phyloP scores from a whole-genome alignment of 2,888 invertebrate genomes.

The Drosophila kuntzei region DNA sequence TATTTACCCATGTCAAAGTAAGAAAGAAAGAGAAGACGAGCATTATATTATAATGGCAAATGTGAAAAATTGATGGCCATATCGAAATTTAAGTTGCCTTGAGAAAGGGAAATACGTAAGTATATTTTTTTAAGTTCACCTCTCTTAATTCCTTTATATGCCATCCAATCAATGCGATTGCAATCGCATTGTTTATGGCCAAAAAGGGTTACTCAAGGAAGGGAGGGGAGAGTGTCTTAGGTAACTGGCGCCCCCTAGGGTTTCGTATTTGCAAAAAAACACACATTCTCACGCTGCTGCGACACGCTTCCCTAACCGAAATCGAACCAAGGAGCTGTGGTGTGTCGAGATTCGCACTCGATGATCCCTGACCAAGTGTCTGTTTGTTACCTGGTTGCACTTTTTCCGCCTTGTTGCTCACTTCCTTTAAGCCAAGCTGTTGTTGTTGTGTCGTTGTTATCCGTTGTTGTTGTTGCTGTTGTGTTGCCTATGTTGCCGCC shows the following conservation, averaged over 20 bases:
- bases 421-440: constrained; percentile 49
- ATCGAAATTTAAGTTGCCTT: constrained; percentile 7
- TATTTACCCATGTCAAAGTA: constrained; percentile 60
- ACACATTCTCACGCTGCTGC: constrained; percentile 67
- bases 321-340: constrained; percentile 39
- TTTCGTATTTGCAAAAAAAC: constrained; percentile 25
- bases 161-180: constrained; percentile 64
- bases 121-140: background rate
- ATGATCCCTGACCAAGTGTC: constrained; percentile 12
- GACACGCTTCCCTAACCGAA: constrained; percentile 56
- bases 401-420: constrained; percentile 37
- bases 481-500: constrained; percentile 47
- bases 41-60: constrained; percentile 27
- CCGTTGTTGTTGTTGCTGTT: constrained; percentile 28
- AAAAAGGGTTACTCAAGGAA: constrained; percentile 31
- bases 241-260: constrained; percentile 36
- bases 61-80: constrained; percentile 49
- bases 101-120: background rate
- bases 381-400: constrained; percentile 30
- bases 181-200: constrained; percentile 74
- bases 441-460: constrained; percentile 28
- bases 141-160: constrained; percentile 12
- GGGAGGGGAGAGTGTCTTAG: constrained; percentile 3
- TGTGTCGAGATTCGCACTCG: constrained; percentile 35
- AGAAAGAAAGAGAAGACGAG: constrained; percentile 2